Conservation (phyloP, 2,113 vertebrate species). For the Anolis carolinensis region DNA sequence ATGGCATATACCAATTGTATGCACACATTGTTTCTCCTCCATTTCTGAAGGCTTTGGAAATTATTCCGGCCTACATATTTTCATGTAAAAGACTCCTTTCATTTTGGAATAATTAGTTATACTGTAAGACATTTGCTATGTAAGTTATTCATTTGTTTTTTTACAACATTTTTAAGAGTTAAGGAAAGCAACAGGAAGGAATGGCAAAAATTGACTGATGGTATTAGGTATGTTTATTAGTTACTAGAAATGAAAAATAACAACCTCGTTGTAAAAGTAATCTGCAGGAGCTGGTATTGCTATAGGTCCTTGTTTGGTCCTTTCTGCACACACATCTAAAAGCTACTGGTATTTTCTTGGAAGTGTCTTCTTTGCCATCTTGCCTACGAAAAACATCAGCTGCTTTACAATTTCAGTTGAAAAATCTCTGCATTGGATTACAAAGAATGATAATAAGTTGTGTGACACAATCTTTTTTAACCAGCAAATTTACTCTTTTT, state of each 20-base stretch:
- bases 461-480: neutral
- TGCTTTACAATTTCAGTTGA: neutral
- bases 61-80: neutral
- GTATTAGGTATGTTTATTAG: neutral
- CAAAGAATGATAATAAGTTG: neutral
- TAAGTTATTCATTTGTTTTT: conserved; percentile 17
- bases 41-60: neutral
- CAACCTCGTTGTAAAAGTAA: neutral
- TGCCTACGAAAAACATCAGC: no score
- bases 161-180: neutral
- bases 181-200: conserved; percentile 11
- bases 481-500: neutral
- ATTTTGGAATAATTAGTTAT: conserved; percentile 23
- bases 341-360: neutral
- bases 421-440: neutral
- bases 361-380: neutral
- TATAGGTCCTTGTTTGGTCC: neutral
- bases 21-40: neutral
- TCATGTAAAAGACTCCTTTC: neutral
- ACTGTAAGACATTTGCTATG: neutral
- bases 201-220: neutral
- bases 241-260: conserved; percentile 5
- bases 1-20: neutral
- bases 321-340: neutral
- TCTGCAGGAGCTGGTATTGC: neutral